These are phyloP conservation scores for Tricholaema leucomelas DNA, from an alignment of 2,113 vertebrate genomes.

Conservation along the genomic window DNA sequence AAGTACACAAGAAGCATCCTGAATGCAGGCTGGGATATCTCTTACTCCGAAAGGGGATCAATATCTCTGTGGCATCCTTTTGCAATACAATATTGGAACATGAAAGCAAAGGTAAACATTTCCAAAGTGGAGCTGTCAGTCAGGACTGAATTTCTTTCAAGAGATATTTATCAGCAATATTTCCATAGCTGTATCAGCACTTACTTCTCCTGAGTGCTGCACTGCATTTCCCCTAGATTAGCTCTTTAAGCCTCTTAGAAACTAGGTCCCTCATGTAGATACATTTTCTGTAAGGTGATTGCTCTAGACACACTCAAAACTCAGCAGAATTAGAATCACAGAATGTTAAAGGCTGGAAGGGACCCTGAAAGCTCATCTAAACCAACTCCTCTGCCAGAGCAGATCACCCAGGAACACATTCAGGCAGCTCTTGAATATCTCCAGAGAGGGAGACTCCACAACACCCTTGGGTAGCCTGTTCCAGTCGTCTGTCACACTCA, in stretches of 20 bases:
- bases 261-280: neutral
- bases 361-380: no score
- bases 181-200: neutral
- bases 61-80: neutral
- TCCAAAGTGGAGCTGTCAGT: constrained; percentile 21
- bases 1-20: neutral
- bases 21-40: neutral
- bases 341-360: no score
- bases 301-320: neutral
- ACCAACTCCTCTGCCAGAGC: no score
- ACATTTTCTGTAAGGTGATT: neutral
- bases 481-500: no score
- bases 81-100: constrained; percentile 20
- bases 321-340: neutral
- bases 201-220: neutral
- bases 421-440: no score
- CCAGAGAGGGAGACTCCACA: no score
- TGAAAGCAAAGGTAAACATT: constrained; percentile 27
- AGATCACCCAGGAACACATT: no score
- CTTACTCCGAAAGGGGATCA: neutral
- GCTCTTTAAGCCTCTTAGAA: neutral
- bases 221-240: neutral
- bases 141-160: neutral
- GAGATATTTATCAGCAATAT: constrained; percentile 21
- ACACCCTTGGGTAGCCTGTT: no score